Conservation (phyloP, 2,797 vertebrate genomes). For the Dermochelys coriacea region DNA sequence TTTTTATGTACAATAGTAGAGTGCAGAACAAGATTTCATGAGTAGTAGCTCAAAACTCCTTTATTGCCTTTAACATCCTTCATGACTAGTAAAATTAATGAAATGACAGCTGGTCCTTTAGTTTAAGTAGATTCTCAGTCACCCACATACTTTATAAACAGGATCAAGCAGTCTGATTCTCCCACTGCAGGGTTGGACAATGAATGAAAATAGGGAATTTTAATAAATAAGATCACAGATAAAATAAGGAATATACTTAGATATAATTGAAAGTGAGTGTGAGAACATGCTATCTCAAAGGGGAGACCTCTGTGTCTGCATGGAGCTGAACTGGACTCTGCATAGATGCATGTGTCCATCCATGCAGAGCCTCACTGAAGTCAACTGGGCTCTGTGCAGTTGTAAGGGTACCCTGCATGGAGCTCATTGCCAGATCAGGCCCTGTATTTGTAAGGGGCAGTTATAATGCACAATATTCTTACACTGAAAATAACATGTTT, state of each 20-base stretch:
- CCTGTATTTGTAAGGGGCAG: not conserved
- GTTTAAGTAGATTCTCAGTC: not conserved
- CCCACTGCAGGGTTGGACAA: not conserved
- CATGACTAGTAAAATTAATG: not conserved
- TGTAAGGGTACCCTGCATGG: not conserved
- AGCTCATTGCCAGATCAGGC: not conserved
- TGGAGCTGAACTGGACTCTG: not conserved
- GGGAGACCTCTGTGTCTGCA: not conserved
- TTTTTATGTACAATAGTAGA: not conserved
- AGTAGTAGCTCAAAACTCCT: not conserved
- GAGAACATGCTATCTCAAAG: too few relatives aligned
- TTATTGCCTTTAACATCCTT: accelerated
- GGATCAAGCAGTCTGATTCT: not conserved
- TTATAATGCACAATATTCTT: not conserved
- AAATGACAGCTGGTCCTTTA: not conserved
- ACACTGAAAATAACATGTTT: not conserved
- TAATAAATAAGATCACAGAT: not conserved
- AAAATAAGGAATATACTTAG: too few relatives aligned
- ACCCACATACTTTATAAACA: not conserved
- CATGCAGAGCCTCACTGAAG: not conserved
- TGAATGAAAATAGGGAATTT: not conserved
- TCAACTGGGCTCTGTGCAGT: not conserved
- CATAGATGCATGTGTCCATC: not conserved
- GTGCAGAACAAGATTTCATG: not conserved
- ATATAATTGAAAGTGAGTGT: too few relatives aligned